These are phyloP conservation scores for Onychostoma macrolepis DNA, from an alignment of 2,113 vertebrate genomes.

Conservation along the genomic window DNA sequence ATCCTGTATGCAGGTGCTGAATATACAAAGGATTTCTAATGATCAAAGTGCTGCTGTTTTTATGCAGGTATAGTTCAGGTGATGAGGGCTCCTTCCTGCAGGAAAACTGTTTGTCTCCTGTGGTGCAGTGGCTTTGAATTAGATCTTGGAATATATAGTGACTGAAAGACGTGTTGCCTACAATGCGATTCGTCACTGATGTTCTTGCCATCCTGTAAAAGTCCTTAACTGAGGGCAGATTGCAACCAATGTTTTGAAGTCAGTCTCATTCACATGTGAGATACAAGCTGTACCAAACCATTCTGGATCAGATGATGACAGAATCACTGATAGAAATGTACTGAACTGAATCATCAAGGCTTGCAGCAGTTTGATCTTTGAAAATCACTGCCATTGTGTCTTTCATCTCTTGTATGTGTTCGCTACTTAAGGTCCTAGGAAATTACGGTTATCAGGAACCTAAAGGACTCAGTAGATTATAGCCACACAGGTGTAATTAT, in stretches of 20 bases:
- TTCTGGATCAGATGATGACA: neutral
- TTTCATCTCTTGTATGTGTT: neutral
- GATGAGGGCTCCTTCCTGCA: neutral
- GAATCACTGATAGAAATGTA: neutral
- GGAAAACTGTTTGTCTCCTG: neutral
- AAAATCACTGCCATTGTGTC: neutral
- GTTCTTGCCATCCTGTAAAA: neutral
- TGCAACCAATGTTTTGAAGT: slow-evolving; percentile 8
- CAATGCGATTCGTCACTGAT: neutral
- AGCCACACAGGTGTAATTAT: neutral
- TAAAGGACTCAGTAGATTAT: neutral
- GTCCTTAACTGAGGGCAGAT: neutral
- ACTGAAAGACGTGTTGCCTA: neutral
- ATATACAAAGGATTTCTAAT: neutral
- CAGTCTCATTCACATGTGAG: neutral
- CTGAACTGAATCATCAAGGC: neutral
- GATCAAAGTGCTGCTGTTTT: neutral
- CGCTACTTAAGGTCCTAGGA: neutral
- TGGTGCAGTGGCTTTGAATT: neutral
- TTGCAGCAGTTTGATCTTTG: neutral
- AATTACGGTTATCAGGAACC: slow-evolving; percentile 16
- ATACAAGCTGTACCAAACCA: neutral
- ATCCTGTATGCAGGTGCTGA: neutral
- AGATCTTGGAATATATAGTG: neutral
- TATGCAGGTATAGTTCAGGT: neutral